phyloP scores from a whole-genome alignment of 1,140 invertebrate genomes.

The Caenorhabditis latens region DNA sequence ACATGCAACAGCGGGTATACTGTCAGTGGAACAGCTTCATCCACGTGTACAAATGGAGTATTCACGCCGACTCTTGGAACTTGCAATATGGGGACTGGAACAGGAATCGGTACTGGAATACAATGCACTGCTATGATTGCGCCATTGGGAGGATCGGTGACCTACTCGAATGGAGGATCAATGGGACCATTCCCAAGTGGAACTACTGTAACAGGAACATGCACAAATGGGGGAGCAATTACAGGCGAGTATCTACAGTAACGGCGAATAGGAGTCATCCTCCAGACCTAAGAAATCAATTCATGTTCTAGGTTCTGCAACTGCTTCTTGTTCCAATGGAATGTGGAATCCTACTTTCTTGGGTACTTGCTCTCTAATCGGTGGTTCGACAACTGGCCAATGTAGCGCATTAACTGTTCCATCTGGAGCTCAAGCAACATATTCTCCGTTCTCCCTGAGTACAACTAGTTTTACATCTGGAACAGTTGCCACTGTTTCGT shows the following conservation, averaged over 20 bases:
- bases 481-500: constrained; percentile 11
- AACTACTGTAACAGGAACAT: background rate
- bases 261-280: background rate
- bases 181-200: constrained; percentile 38
- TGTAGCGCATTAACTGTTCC: constrained; percentile 17
- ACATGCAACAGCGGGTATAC: constrained; percentile 3
- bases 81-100: constrained; percentile 1
- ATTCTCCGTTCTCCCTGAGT: background rate
- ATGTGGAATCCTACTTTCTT: constrained; percentile 24
- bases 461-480: constrained; percentile 37
- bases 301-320: background rate
- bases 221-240: constrained; percentile 4
- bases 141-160: background rate
- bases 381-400: constrained; percentile 7
- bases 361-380: constrained; percentile 33
- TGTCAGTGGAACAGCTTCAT: background rate
- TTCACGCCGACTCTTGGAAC: constrained; percentile 37
- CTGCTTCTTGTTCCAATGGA: constrained; percentile 18
- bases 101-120: constrained; percentile 6
- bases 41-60: constrained; percentile 32
- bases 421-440: constrained; percentile 36
- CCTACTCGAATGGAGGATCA: constrained; percentile 18
- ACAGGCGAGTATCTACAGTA: background rate
- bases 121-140: constrained; percentile 48
- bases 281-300: background rate